These are phyloP conservation scores for Oenanthe oenanthe DNA, from an alignment of 2,113 vertebrate species.

Conservation along the genomic window DNA sequence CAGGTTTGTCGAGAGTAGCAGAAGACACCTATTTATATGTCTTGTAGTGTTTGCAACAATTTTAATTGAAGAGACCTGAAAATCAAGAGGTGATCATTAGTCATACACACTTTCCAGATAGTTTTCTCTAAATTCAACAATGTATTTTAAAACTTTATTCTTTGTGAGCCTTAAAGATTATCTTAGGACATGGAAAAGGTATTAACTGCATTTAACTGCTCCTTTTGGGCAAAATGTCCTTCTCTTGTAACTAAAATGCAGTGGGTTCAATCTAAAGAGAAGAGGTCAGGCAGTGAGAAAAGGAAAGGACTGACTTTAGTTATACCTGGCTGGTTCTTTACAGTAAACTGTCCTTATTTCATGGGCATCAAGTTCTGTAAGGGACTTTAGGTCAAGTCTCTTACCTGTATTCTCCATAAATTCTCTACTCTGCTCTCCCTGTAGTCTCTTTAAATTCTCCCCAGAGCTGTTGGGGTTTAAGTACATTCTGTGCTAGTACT, in stretches of 20 bases:
- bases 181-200: not conserved
- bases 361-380: not conserved
- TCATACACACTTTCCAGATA: not conserved
- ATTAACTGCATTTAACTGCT: not conserved
- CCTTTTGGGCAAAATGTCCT: not conserved
- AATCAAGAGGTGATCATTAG: not conserved
- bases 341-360: not conserved
- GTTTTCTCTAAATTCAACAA: not conserved
- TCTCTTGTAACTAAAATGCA: not conserved
- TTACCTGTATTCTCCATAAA: not conserved
- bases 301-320: not conserved
- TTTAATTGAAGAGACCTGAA: not conserved
- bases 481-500: not conserved
- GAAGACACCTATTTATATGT: not conserved
- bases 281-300: not conserved
- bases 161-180: not conserved
- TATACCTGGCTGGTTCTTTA: not conserved
- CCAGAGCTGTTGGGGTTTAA: not conserved
- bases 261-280: not conserved
- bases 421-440: not conserved
- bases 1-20: not conserved
- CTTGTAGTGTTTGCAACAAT: not conserved
- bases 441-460: not conserved
- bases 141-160: not conserved
- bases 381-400: not conserved